Percentiles rank a stretch among this genome's conserved stretches.
Conservation (phyloP, 64 coral and sea anemone genomes). For the Porites australiensis region DNA sequence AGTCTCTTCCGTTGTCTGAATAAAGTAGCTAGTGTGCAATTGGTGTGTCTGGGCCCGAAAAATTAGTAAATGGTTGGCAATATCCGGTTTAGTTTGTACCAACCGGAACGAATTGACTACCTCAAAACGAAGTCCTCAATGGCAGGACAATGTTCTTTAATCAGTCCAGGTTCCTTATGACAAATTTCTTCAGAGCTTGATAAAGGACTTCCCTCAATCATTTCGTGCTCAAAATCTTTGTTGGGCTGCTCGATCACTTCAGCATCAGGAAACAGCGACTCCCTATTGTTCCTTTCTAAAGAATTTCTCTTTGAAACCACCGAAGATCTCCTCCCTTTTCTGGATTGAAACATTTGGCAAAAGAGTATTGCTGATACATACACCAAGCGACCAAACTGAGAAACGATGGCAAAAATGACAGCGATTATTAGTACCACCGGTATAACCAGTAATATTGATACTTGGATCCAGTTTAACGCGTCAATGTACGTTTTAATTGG, state of each 20-base stretch:
- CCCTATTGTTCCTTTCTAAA: not conserved
- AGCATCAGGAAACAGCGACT: not conserved
- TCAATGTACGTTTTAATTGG: slow-evolving; percentile 20
- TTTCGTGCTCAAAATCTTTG: not conserved
- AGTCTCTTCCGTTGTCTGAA: too few species aligned
- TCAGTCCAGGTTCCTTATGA: not conserved
- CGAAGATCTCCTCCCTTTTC: not conserved
- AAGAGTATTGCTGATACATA: not conserved
- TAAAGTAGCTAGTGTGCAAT: too few species aligned
- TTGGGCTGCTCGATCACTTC: not conserved
- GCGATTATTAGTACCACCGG: slow-evolving; percentile 21
- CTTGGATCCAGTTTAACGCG: not conserved
- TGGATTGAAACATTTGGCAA: not conserved
- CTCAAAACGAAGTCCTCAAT: too few species aligned
- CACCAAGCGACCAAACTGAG: slow-evolving; percentile 3
- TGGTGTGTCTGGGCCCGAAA: too few species aligned
- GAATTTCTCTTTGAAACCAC: slow-evolving; percentile 3
- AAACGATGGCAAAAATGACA: not conserved
- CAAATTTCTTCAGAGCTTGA: not conserved
- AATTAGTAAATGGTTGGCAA: too few species aligned
- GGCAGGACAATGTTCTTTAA: too few species aligned
- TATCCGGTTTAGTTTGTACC: too few species aligned
- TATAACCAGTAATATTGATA: not conserved
- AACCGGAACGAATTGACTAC: too few species aligned
- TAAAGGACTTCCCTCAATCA: not conserved